These are phyloP conservation scores for Elymnias hypermnestra DNA, from an alignment of 1,140 invertebrate species.

Conservation along the genomic window DNA sequence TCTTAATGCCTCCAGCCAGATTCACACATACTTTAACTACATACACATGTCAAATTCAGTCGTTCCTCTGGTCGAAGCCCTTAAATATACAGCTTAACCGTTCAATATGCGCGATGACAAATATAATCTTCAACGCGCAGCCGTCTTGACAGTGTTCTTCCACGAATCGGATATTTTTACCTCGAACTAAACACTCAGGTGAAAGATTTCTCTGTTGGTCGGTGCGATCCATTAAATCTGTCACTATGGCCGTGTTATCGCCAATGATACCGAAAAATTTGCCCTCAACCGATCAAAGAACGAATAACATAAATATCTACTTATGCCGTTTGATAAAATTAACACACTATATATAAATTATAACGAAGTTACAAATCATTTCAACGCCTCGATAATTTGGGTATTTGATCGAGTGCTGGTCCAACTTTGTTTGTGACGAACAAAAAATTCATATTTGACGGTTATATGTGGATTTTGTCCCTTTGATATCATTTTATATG, in stretches of 20 bases:
- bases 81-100: slow-evolving; percentile 17
- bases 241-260: slow-evolving; percentile 49
- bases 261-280: slow-evolving; percentile 54
- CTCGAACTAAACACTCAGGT: slow-evolving; percentile 69
- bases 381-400: slow-evolving; percentile 11
- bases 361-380: slow-evolving; percentile 6
- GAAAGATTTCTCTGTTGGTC: slow-evolving; percentile 64
- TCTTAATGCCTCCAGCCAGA: too few relatives aligned
- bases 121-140: slow-evolving; percentile 67
- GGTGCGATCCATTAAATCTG: slow-evolving; percentile 47
- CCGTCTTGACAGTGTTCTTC: slow-evolving; percentile 67
- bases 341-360: slow-evolving; percentile 15
- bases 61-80: background rate
- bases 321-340: slow-evolving; percentile 14
- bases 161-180: slow-evolving; percentile 66
- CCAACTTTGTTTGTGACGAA: slow-evolving; percentile 1
- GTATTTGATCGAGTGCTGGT: slow-evolving; percentile 7
- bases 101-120: slow-evolving; percentile 61
- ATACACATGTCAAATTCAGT: too few relatives aligned
- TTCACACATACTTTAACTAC: too few relatives aligned
- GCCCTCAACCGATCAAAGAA: slow-evolving; percentile 48
- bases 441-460: too few relatives aligned
- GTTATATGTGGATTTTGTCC: too few relatives aligned
- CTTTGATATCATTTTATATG: too few relatives aligned
- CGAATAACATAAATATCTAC: slow-evolving; percentile 45